Conservation (phyloP, 2,888 invertebrate genomes). For the Smittia sp. region DNA sequence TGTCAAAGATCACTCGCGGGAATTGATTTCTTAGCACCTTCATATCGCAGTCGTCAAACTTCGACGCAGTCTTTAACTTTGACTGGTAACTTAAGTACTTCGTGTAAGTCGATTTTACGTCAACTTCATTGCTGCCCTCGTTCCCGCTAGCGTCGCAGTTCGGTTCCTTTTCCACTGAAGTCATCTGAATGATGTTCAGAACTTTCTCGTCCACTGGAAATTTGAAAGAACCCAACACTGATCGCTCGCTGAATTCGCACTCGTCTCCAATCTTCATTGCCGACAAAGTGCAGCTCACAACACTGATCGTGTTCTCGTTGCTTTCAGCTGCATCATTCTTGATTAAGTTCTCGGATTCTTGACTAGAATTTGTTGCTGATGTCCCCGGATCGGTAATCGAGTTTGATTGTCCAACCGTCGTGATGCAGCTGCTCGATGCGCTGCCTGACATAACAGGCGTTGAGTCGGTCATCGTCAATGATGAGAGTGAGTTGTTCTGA, state of each 20-base stretch:
- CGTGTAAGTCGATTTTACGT: constrained; percentile 37
- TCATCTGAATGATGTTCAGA: constrained; percentile 50
- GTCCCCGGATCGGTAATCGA: constrained; percentile 5
- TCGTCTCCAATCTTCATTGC: constrained; percentile 51
- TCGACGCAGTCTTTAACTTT: constrained; percentile 43
- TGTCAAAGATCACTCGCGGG: constrained; percentile 53
- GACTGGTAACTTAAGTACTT: constrained; percentile 33
- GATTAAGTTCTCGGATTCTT: constrained; percentile 18
- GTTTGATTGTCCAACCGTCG: constrained; percentile 17
- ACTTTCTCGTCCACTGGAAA: constrained; percentile 52
- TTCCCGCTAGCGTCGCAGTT: background rate
- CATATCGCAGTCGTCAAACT: constrained; percentile 50
- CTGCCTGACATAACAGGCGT: background rate
- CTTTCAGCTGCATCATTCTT: background rate
- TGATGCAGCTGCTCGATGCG: constrained; percentile 6
- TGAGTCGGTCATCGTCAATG: constrained; percentile 1
- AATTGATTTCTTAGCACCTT: constrained; percentile 52
- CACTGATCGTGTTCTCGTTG: constrained; percentile 45
- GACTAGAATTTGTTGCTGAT: constrained; percentile 36
- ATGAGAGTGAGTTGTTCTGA: constrained; percentile 14
- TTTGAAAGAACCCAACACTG: constrained; percentile 50
- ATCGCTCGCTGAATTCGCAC: constrained; percentile 50
- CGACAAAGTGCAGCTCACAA: constrained; percentile 53
- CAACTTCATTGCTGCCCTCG: constrained; percentile 1
- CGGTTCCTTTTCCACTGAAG: background rate